Evolutionary conservation across 1,140 invertebrate genomes (phyloP).

Genomic region (Mylabris phalerata): DNA sequence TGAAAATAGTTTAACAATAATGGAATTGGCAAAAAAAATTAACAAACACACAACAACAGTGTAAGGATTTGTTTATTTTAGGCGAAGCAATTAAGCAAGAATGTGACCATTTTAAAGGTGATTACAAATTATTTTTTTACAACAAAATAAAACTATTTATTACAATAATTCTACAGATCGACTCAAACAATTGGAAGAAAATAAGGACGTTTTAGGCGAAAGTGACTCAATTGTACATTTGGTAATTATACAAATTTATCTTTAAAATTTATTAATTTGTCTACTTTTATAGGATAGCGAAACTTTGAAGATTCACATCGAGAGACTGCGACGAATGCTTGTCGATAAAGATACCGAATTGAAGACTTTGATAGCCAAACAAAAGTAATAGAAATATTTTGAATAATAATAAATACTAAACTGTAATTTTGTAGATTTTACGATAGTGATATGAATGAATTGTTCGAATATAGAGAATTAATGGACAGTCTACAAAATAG

Average conservation of each 20-base stretch:
- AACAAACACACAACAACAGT: conserved; percentile 30
- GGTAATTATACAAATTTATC: no score
- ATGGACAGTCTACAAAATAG: conserved; percentile 2
- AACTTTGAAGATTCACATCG: conserved; percentile 13
- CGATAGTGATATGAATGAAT: conserved; percentile 26
- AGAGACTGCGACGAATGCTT: conserved; percentile 30
- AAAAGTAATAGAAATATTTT: conserved; percentile 21
- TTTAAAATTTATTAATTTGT: no score
- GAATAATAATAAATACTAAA: background rate
- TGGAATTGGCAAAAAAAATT: conserved; percentile 19
- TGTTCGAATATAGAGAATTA: conserved; percentile 27
- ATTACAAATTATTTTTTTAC: background rate
- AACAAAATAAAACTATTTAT: conserved; percentile 2
- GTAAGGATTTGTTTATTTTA: conserved; percentile 28
- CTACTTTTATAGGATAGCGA: conserved; percentile 15
- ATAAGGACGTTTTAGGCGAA: background rate
- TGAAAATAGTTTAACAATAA: conserved; percentile 19
- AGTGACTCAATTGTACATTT: no score
- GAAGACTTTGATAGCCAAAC: conserved; percentile 24
- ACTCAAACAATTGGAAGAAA: conserved; percentile 8
- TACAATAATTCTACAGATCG: conserved; percentile 5
- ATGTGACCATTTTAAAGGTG: conserved; percentile 30
- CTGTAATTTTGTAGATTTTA: conserved; percentile 23
- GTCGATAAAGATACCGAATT: conserved; percentile 30
- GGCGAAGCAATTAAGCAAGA: conserved; percentile 30